A percentile compares a stretch with the other conserved stretches of the same genome.
phyloP scores from a whole-genome alignment of 2,113 vertebrate species.

The Numida meleagris region DNA sequence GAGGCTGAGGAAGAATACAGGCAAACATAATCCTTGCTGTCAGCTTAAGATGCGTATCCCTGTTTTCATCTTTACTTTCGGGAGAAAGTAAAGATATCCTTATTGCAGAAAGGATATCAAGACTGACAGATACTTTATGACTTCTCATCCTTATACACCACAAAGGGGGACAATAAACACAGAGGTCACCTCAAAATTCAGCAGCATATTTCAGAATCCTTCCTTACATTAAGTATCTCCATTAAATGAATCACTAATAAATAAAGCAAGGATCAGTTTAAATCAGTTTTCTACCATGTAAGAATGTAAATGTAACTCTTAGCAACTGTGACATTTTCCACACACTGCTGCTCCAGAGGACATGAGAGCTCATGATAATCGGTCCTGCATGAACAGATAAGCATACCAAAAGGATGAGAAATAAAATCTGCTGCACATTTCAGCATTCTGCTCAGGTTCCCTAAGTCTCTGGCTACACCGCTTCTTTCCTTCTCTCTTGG shows the following conservation, averaged over 20 bases:
- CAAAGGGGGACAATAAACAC: not conserved
- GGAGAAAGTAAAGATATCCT: too few relatives aligned
- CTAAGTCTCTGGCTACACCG: not conserved
- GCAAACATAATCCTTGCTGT: not conserved
- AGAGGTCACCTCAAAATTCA: not conserved
- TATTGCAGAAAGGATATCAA: not conserved
- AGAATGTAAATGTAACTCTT: not conserved
- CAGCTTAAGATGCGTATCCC: not conserved
- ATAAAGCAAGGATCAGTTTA: not conserved
- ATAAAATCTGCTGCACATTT: not conserved
- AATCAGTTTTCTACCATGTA: not conserved
- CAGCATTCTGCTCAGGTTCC: rapidly evolving
- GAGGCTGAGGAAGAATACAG: not conserved
- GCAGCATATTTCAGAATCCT: not conserved
- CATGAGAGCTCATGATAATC: not conserved
- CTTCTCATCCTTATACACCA: not conserved
- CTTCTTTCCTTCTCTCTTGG: not conserved
- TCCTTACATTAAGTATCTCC: not conserved
- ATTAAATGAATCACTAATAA: not conserved
- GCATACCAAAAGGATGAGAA: not conserved
- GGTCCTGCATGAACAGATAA: not conserved
- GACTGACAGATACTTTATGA: not conserved
- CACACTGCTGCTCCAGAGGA: not conserved
- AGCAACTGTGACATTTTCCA: not conserved
- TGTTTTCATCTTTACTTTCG: not conserved